These are phyloP conservation scores for Campylorhamphus procurvoides DNA, from an alignment of 2,113 vertebrate genomes.

Conservation along the genomic window DNA sequence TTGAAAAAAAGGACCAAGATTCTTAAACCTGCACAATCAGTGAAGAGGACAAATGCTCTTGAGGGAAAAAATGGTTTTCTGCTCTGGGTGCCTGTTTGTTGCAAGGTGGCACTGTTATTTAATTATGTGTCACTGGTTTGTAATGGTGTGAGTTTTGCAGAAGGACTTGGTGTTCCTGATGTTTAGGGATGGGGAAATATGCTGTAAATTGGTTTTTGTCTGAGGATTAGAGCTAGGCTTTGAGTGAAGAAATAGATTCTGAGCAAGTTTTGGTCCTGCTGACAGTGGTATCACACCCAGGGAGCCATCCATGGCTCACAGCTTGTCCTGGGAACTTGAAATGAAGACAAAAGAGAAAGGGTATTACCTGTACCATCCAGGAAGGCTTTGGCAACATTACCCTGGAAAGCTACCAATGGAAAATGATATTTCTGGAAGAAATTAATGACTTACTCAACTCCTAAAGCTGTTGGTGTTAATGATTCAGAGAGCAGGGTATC, in stretches of 20 bases:
- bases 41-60: not conserved
- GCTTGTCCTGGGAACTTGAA: not conserved
- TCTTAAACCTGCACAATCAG: not conserved
- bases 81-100: not conserved
- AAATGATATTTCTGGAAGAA: constrained; percentile 23
- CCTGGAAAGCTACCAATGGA: constrained; percentile 20
- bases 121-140: not conserved
- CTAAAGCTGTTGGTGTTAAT: not conserved
- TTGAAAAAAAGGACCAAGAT: not conserved
- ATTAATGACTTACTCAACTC: not conserved
- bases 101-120: not conserved
- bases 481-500: not conserved
- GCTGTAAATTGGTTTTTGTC: not conserved
- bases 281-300: not conserved
- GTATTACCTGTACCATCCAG: constrained; percentile 22
- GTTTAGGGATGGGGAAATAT: not conserved
- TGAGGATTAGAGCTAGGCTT: not conserved
- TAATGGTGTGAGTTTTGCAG: not conserved
- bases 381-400: not conserved
- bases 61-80: not conserved
- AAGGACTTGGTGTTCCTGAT: not conserved
- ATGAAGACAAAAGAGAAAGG: constrained; percentile 30
- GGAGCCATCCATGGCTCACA: not conserved
- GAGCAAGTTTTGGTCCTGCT: not conserved
- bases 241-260: not conserved